These are phyloP conservation scores for Pegoplata infirma DNA, from an alignment of 2,888 invertebrate species.

Conservation along the genomic window DNA sequence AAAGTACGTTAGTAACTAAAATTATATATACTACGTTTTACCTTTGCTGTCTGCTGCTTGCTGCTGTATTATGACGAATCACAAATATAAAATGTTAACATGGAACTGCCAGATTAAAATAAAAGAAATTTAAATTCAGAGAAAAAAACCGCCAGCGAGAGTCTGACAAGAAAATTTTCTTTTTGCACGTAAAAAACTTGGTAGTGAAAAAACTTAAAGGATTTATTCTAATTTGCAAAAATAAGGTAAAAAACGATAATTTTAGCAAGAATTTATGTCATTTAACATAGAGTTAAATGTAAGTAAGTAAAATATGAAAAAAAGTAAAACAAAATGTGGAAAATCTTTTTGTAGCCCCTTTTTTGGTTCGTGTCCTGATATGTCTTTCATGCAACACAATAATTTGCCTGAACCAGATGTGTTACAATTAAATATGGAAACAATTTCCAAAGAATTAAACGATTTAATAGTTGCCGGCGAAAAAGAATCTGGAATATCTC, in stretches of 20 bases:
- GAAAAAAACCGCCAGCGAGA: constrained; percentile 37
- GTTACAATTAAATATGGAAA: constrained; percentile 61
- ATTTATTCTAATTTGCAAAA: neutral
- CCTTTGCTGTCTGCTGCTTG: too few relatives aligned
- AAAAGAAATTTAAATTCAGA: constrained; percentile 17
- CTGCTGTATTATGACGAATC: too few relatives aligned
- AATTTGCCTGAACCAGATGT: constrained; percentile 25
- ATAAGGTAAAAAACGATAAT: constrained; percentile 13
- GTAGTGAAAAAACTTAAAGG: neutral
- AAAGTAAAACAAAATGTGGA: neutral
- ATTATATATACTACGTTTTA: too few relatives aligned
- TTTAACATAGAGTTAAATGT: neutral
- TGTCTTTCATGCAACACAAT: constrained; percentile 5
- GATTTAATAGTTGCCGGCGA: constrained; percentile 41
- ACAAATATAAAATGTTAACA: too few relatives aligned
- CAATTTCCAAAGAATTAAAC: constrained; percentile 57
- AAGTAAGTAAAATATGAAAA: neutral
- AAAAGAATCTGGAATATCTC: constrained; percentile 3
- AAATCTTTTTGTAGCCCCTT: neutral
- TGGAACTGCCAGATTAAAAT: constrained; percentile 29
- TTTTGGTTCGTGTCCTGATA: neutral
- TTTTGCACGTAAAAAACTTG: neutral
- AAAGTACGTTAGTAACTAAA: too few relatives aligned
- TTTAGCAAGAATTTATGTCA: neutral
- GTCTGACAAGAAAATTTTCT: constrained; percentile 26